Conservation (phyloP, 1,140 invertebrate genomes). For the Tyrophagus putrescentiae region DNA sequence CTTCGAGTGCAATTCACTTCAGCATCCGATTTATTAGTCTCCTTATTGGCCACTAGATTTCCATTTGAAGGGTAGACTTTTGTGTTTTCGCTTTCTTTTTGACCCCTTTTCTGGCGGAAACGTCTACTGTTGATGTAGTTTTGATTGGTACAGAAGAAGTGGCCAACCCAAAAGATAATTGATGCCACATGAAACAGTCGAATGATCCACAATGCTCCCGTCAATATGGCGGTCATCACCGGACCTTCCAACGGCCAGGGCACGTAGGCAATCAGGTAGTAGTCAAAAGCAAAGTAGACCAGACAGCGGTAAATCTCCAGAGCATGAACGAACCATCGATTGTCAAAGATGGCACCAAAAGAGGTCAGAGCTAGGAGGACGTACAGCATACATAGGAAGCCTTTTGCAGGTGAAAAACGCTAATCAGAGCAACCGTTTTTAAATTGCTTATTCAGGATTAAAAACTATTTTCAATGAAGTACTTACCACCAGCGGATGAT, state of each 20-base stretch:
- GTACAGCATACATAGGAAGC: conserved; percentile 3
- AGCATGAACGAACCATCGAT: background rate
- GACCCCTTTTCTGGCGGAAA: too few relatives aligned
- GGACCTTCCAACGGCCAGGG: background rate
- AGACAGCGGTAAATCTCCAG: conserved; percentile 8
- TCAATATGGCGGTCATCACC: background rate
- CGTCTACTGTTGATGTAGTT: too few relatives aligned
- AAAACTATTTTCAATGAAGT: background rate
- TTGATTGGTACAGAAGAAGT: too few relatives aligned
- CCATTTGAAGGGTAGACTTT: too few relatives aligned
- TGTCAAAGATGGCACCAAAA: conserved; percentile 16
- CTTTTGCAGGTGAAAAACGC: background rate
- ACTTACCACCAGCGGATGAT: conserved; percentile 18
- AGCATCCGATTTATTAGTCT: too few relatives aligned
- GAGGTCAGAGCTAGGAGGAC: conserved; percentile 3
- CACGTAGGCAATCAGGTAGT: background rate
- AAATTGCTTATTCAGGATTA: background rate
- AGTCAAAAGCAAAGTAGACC: conserved; percentile 6
- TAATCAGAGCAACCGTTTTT: too few relatives aligned
- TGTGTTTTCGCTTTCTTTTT: too few relatives aligned
- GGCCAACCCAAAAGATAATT: conserved; percentile 1
- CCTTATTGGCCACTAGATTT: too few relatives aligned
- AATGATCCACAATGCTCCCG: background rate
- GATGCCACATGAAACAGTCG: background rate
- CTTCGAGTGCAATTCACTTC: too few relatives aligned